Conservation (phyloP, 1,140 invertebrate species). For the Notospermus geniculatus region DNA sequence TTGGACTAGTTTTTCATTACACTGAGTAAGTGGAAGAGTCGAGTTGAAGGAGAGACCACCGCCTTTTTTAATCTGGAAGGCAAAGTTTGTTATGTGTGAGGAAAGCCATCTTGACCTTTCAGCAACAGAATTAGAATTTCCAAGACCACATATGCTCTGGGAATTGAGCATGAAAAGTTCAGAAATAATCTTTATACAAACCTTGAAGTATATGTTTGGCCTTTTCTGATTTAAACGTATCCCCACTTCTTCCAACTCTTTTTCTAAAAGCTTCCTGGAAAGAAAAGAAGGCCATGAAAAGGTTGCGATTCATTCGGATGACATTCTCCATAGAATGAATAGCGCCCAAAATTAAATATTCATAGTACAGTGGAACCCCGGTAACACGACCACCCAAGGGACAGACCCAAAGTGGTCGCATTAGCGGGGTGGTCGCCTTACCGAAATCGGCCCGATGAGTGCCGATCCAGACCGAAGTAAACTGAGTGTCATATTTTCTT, state of each 20-base stretch:
- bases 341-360: too few relatives aligned
- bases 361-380: too few relatives aligned
- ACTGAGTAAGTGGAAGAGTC: slow-evolving; percentile 87
- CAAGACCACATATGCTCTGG: not conserved
- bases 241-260: slow-evolving; percentile 93
- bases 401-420: too few relatives aligned
- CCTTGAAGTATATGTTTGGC: slow-evolving; percentile 98
- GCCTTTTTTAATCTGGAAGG: slow-evolving; percentile 81
- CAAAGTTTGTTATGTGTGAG: slow-evolving; percentile 14
- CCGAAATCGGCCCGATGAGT: too few relatives aligned
- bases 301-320: not conserved
- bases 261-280: slow-evolving; percentile 64
- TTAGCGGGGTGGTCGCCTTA: too few relatives aligned
- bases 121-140: too few relatives aligned
- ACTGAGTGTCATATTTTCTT: too few relatives aligned
- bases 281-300: slow-evolving; percentile 5
- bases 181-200: slow-evolving; percentile 47
- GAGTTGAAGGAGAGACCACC: slow-evolving; percentile 99
- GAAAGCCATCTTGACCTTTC: too few relatives aligned
- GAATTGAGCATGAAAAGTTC: not conserved
- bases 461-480: too few relatives aligned
- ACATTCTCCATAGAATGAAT: not conserved
- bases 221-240: slow-evolving; percentile 91
- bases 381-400: too few relatives aligned
- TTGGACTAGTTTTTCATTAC: slow-evolving; percentile 97